A percentile compares a stretch with the other conserved stretches of the same genome.
Evolutionary conservation across 2,797 vertebrate species (phyloP).

Genomic region (Echeneis naucrates): DNA sequence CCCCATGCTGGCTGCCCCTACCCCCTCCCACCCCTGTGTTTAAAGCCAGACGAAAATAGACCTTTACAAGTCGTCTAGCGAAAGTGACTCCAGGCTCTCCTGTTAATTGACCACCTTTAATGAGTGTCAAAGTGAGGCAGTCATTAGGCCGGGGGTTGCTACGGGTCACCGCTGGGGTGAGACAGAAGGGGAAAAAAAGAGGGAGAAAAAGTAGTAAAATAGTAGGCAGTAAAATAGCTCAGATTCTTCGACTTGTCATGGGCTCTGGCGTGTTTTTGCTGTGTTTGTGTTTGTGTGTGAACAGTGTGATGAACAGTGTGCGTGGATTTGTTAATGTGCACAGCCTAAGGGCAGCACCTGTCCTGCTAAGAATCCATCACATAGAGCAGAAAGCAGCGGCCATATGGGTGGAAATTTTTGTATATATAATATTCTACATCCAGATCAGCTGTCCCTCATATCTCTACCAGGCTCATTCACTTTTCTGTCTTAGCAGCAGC

Average conservation of each 20-base stretch:
- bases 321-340: slow-evolving; percentile 57
- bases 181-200: slow-evolving; percentile 38
- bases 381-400: slow-evolving; percentile 39
- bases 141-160: slow-evolving; percentile 79
- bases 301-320: slow-evolving; percentile 46
- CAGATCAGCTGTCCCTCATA: slow-evolving; percentile 47
- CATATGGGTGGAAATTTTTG: slow-evolving; percentile 68
- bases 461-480: slow-evolving; percentile 27
- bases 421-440: slow-evolving; percentile 48
- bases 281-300: slow-evolving; percentile 35
- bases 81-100: slow-evolving; percentile 74
- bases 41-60: slow-evolving; percentile 77
- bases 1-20: slow-evolving; percentile 41
- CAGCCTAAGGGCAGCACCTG: slow-evolving; percentile 71
- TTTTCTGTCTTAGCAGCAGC: slow-evolving; percentile 47
- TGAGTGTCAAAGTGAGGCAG: slow-evolving; percentile 78
- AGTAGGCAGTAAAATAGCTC: slow-evolving; percentile 40
- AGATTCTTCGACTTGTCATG: slow-evolving; percentile 43
- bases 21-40: slow-evolving; percentile 46
- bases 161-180: slow-evolving; percentile 74
- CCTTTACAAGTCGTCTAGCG: slow-evolving; percentile 76
- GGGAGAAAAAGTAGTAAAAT: slow-evolving; percentile 27
- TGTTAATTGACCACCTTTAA: slow-evolving; percentile 83
- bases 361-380: slow-evolving; percentile 67
- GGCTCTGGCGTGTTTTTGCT: slow-evolving; percentile 8